These are phyloP conservation scores for Caenorhabditis latens DNA, from an alignment of 1,140 invertebrate species.

Conservation along the genomic window DNA sequence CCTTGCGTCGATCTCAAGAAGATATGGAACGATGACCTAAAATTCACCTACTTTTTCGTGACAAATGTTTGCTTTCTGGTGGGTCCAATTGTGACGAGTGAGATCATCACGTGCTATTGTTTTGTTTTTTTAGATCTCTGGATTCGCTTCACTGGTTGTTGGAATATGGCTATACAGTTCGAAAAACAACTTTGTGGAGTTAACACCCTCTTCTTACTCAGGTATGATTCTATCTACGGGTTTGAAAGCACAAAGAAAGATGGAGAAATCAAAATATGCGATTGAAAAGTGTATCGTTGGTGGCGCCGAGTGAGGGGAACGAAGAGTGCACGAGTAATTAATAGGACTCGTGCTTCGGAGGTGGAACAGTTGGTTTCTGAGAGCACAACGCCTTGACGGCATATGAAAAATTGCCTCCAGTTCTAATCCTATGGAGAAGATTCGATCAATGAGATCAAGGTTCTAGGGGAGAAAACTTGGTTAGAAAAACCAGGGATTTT, in stretches of 20 bases:
- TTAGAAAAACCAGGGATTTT: too few species aligned
- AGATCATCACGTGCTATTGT: background rate
- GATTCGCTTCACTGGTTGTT: background rate
- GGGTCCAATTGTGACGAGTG: background rate
- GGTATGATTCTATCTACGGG: background rate
- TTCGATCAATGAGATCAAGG: background rate
- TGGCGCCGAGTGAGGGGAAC: background rate
- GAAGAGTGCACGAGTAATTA: slow-evolving; percentile 44
- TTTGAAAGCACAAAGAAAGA: background rate
- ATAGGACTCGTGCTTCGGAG: slow-evolving; percentile 15
- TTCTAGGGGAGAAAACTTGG: too few species aligned
- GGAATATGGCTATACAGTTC: slow-evolving; percentile 40
- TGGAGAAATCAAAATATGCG: background rate
- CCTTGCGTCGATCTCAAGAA: background rate
- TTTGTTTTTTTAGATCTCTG: slow-evolving; percentile 1
- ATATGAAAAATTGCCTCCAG: slow-evolving; percentile 37
- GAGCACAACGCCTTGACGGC: slow-evolving; percentile 13
- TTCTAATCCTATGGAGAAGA: background rate
- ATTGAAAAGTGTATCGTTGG: background rate
- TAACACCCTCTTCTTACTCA: slow-evolving; percentile 4
- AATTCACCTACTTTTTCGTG: slow-evolving; percentile 12
- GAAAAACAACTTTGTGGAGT: slow-evolving; percentile 25
- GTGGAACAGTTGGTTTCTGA: slow-evolving; percentile 24
- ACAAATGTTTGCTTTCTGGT: slow-evolving; percentile 25
- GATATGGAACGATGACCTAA: slow-evolving; percentile 33